These are phyloP conservation scores for Lagocephalus sceleratus DNA, from an alignment of 2,797 vertebrate genomes.

Conservation along the genomic window DNA sequence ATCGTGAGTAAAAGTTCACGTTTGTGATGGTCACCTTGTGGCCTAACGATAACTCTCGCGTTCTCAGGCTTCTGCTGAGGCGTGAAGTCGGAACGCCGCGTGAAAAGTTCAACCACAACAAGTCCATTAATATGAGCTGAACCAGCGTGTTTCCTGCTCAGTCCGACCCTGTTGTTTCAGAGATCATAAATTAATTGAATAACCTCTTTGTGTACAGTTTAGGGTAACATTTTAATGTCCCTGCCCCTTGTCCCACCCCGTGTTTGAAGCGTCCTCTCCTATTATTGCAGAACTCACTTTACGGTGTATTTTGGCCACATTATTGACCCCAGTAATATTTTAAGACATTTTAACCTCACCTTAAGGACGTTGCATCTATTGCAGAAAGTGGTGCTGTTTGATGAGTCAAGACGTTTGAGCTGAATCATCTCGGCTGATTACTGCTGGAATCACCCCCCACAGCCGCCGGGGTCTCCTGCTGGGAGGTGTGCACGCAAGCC, in stretches of 20 bases:
- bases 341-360: no score
- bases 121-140: not conserved
- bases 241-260: no score
- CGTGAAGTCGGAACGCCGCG: constrained; percentile 6
- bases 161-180: no score
- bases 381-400: not conserved
- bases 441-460: not conserved
- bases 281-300: no score
- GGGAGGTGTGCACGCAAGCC: not conserved
- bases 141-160: constrained; percentile 1
- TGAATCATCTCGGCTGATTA: constrained; percentile 5
- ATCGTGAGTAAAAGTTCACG: constrained; percentile 46
- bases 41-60: constrained; percentile 48
- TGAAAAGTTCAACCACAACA: no score
- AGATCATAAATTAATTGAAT: no score
- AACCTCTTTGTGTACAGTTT: no score
- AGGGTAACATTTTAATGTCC: no score
- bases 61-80: constrained; percentile 14
- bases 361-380: no score
- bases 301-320: no score
- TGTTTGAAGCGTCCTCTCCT: no score
- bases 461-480: not conserved
- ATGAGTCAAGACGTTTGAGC: not conserved
- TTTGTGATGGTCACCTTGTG: constrained; percentile 30
- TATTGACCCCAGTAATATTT: no score